Evolutionary conservation across 2,113 vertebrate genomes (phyloP).

Genomic region (Seriola quinqueradiata): DNA sequence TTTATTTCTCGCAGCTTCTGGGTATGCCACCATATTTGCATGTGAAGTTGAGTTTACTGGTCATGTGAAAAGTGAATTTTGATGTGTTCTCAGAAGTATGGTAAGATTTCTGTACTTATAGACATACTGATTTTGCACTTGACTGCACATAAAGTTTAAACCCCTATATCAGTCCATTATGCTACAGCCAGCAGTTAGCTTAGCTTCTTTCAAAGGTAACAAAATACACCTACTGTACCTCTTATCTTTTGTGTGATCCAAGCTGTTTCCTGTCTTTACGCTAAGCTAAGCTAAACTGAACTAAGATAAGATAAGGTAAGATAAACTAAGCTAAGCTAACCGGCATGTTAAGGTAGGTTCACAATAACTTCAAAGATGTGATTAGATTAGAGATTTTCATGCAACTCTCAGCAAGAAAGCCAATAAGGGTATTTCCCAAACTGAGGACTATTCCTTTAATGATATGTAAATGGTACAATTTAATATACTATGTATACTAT

Average conservation of each 20-base stretch:
- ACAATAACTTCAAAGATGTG: background rate
- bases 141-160: too few species aligned
- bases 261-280: background rate
- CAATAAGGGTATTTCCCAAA: background rate
- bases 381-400: background rate
- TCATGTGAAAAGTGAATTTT: background rate
- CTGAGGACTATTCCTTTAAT: background rate
- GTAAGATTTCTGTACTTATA: background rate
- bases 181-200: background rate
- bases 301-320: too few species aligned
- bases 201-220: background rate
- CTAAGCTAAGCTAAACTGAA: background rate
- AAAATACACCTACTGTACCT: background rate
- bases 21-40: background rate
- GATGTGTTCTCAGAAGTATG: background rate
- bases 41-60: background rate
- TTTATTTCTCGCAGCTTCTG: slow-evolving; percentile 18
- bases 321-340: too few species aligned
- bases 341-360: background rate
- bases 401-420: too few species aligned
- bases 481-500: background rate
- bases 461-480: background rate
- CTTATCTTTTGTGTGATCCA: background rate
- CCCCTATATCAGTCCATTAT: background rate
- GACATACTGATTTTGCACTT: too few species aligned